These are phyloP conservation scores for Phengaris alcon DNA, from an alignment of 2,888 invertebrate genomes.

Conservation along the genomic window DNA sequence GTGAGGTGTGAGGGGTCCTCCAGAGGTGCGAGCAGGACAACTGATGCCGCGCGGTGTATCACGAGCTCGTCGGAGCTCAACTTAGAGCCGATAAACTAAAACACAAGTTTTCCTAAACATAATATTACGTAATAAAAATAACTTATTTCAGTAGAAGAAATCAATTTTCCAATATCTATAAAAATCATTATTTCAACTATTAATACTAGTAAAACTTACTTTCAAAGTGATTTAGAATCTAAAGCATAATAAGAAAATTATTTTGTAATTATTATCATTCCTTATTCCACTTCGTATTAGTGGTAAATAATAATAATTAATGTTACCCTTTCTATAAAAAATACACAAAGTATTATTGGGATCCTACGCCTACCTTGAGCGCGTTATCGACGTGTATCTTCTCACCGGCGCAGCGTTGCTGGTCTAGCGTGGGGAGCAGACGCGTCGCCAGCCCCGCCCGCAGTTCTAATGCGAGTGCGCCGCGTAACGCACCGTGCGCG, in stretches of 20 bases:
- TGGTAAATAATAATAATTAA: too few species aligned
- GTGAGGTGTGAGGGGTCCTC: constrained; percentile 57
- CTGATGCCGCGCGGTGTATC: constrained; percentile 55
- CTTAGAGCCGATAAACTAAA: constrained; percentile 54
- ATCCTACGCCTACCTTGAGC: constrained; percentile 57
- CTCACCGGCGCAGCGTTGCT: constrained; percentile 46
- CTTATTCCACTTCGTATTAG: too few species aligned
- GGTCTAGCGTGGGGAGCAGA: constrained; percentile 48
- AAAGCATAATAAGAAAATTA: too few species aligned
- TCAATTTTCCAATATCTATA: too few species aligned
- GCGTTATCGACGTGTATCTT: constrained; percentile 69
- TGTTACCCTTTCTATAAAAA: too few species aligned
- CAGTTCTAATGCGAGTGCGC: constrained; percentile 48
- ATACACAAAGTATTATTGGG: too few species aligned
- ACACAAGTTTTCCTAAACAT: constrained; percentile 19
- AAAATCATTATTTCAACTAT: too few species aligned
- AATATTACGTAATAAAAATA: too few species aligned
- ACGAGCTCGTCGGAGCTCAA: constrained; percentile 56
- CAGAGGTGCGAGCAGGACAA: constrained; percentile 50
- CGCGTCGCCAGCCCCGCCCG: constrained; percentile 44
- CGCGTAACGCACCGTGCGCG: constrained; percentile 51
- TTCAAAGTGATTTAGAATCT: too few species aligned
- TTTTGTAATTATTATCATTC: too few species aligned
- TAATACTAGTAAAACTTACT: too few species aligned
- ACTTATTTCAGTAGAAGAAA: too few species aligned